Evolutionary conservation across 2,888 invertebrate genomes (phyloP).

Genomic region (Alloplasta piceator): DNA sequence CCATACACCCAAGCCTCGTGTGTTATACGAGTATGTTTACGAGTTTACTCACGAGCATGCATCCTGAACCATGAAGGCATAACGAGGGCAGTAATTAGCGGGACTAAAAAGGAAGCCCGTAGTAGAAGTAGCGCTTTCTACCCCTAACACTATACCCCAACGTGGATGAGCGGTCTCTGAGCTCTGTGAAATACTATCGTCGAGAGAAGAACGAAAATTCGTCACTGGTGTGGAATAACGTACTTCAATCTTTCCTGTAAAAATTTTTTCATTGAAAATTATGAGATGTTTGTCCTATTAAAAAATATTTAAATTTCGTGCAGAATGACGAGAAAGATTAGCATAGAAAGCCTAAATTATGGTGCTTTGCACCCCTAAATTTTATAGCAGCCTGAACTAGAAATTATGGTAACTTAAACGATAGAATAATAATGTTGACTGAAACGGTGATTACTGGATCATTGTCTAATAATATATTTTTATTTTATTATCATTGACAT

Average conservation of each 20-base stretch:
- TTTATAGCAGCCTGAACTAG: no score
- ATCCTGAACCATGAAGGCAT: conserved; percentile 47
- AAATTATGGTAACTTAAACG: no score
- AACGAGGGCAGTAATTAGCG: conserved; percentile 62
- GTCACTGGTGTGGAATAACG: neutral
- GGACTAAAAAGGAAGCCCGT: conserved; percentile 50
- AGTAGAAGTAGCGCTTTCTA: conserved; percentile 8
- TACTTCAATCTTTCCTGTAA: neutral
- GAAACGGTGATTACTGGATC: no score
- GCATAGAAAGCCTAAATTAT: no score
- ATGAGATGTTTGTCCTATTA: no score
- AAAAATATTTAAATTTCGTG: no score
- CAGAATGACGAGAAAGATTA: no score
- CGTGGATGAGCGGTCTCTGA: conserved; percentile 43
- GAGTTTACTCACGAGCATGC: conserved; percentile 59
- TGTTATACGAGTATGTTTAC: conserved; percentile 55
- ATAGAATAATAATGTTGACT: no score
- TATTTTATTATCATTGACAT: no score
- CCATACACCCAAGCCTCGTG: conserved; percentile 13
- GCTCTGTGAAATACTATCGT: conserved; percentile 18
- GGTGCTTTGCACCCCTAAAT: no score
- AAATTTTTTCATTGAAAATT: neutral
- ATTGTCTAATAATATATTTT: no score
- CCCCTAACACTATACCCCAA: conserved; percentile 1
- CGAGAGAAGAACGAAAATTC: neutral